Conservation (phyloP, 2,113 vertebrate species). For the Pundamilia nyererei region DNA sequence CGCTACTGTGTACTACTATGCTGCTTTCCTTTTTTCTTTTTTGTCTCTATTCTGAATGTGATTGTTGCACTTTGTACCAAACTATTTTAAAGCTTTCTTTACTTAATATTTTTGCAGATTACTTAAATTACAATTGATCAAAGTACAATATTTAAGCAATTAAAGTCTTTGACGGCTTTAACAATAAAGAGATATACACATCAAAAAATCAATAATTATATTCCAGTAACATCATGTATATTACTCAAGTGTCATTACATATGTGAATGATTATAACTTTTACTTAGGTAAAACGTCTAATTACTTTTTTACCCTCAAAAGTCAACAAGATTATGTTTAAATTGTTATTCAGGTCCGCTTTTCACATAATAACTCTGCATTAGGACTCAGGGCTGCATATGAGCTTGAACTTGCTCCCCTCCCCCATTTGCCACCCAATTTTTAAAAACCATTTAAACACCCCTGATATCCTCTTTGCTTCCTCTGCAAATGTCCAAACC, state of each 20-base stretch:
- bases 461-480: not conserved
- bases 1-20: not conserved
- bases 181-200: not conserved
- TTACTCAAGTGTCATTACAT: not conserved
- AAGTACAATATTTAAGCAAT: not conserved
- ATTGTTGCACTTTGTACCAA: not conserved
- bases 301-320: not conserved
- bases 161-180: not conserved
- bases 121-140: not conserved
- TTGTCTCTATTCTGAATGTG: not conserved
- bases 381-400: not conserved
- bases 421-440: not conserved
- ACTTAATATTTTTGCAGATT: not conserved
- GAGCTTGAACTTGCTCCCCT: not conserved
- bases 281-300: not conserved
- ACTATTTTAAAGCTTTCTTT: not conserved
- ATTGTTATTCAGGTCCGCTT: not conserved
- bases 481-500: not conserved
- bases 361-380: not conserved
- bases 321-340: not conserved
- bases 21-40: not conserved
- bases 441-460: not conserved
- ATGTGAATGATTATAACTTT: not conserved
- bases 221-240: not conserved
- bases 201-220: not conserved